Evolutionary conservation across 2,797 vertebrate species (phyloP), one percentile per base, ranked within the genome.

Genomic region (Pangasius mekongensis): DNA sequence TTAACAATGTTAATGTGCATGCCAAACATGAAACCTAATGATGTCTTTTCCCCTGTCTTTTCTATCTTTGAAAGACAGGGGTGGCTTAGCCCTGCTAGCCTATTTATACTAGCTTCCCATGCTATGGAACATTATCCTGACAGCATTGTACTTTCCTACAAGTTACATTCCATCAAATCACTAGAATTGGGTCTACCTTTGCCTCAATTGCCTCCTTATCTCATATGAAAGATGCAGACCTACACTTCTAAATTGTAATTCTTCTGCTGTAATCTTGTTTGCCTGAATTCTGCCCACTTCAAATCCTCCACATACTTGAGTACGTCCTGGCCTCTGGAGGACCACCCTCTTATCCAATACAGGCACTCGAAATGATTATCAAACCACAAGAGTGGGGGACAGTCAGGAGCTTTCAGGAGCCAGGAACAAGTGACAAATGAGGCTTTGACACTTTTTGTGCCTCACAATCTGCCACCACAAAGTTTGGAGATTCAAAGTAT

Each of bases 251-350:
- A 87, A 87, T 73, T 93, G 93, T 95, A 95, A 95, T 95, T 95
- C 93, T 92, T 93, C 91, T 93, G 93, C 94, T 94, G 94, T 95
- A 94, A 94, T 95, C 94, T 94, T 95, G 95, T 96, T 95, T 95
- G 94, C 94, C 92, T 90, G 93, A 94, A 94, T 96, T 94, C 93
- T 93, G 92, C 94, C 94, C 92, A 93, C 93, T 95, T 94, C 94
- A 94, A 95, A 93, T 95, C 93, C 94, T 94, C 92, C 69, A 95
- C 92, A 93, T 94, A 94, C 73, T 95, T 94, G 64, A 78, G 22
- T 49, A 78, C 36, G 49, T 27, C 33, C 74, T 60, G 24, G 62
- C 91, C 92, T 95, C 91, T 93, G 91, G 93, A 93, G 94, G 93
- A 94, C 94, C 93, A 94, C 94, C 94, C 93, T 94, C 93, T 89